phyloP scores from a whole-genome alignment of 2,888 invertebrate species.

The Archips xylosteana region DNA sequence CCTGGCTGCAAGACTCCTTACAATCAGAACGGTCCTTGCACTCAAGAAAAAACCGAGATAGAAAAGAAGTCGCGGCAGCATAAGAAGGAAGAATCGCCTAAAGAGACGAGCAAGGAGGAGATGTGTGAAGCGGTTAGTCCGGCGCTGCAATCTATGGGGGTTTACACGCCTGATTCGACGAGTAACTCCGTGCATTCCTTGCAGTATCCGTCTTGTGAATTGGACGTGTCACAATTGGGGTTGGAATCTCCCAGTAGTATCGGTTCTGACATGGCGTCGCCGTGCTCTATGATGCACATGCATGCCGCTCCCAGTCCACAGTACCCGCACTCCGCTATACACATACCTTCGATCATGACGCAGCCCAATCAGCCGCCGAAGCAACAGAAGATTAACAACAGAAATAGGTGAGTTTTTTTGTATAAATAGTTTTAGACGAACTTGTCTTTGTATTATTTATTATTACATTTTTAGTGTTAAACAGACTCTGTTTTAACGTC shows the following conservation, averaged over 20 bases:
- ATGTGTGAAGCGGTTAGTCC: slow-evolving; percentile 80
- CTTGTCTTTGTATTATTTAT: neutral
- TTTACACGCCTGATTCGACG: slow-evolving; percentile 94
- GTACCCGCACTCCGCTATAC: slow-evolving; percentile 84
- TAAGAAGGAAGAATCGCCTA: slow-evolving; percentile 77
- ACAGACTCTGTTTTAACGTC: too few relatives aligned
- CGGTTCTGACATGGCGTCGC: slow-evolving; percentile 93
- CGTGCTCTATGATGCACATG: slow-evolving; percentile 90
- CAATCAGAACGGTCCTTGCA: slow-evolving; percentile 73
- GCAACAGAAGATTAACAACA: slow-evolving; percentile 81
- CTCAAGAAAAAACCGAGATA: slow-evolving; percentile 71
- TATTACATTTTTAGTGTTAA: too few relatives aligned
- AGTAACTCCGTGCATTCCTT: slow-evolving; percentile 93
- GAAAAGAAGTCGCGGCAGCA: slow-evolving; percentile 75
- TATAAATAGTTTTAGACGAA: neutral
- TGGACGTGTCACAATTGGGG: slow-evolving; percentile 93
- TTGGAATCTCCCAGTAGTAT: slow-evolving; percentile 96
- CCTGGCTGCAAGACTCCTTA: slow-evolving; percentile 72
- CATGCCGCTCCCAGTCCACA: slow-evolving; percentile 84
- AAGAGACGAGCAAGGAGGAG: slow-evolving; percentile 75
- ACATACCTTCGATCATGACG: slow-evolving; percentile 81
- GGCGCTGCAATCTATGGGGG: slow-evolving; percentile 92
- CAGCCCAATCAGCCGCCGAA: slow-evolving; percentile 81
- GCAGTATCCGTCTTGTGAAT: slow-evolving; percentile 91
- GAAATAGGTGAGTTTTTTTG: slow-evolving; percentile 67